phyloP scores from a whole-genome alignment of 2,113 vertebrate genomes.

The Oncorhynchus gorbuscha region DNA sequence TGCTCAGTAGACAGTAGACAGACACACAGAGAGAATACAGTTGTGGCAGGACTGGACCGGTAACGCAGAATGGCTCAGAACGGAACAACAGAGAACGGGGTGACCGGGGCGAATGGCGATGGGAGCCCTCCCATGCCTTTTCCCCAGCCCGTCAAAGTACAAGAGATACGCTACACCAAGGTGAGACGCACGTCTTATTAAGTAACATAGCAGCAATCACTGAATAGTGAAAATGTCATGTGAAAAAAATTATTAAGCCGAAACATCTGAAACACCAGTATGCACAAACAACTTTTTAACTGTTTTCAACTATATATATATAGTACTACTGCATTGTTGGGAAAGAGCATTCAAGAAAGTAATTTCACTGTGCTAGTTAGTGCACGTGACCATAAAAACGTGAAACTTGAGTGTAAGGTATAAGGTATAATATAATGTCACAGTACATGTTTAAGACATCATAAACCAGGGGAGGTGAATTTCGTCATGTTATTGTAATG shows the following conservation, averaged over 20 bases:
- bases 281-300: neutral
- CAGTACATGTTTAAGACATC: neutral
- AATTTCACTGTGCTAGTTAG: no score
- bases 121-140: conserved; percentile 50
- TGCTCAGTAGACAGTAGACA: conserved; percentile 33
- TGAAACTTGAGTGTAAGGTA: neutral
- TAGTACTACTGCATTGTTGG: neutral
- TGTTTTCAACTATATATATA: neutral
- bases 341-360: no score
- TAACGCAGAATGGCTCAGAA: conserved; percentile 73
- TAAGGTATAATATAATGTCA: neutral
- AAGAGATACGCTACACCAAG: conserved; percentile 84
- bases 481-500: no score
- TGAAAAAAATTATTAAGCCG: no score
- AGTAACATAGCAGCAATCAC: neutral
- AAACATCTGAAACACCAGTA: no score
- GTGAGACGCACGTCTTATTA: conserved; percentile 66
- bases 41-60: conserved; percentile 10
- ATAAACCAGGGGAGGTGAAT: no score
- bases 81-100: conserved; percentile 82
- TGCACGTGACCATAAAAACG: no score
- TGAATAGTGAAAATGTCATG: no score
- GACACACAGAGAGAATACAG: neutral
- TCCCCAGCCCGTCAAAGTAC: conserved; percentile 76
- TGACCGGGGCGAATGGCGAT: conserved; percentile 66